Percentiles rank a stretch among this genome's conserved stretches.
These are phyloP conservation scores for Euplexia lucipara DNA, from an alignment of 2,888 invertebrate genomes.

Conservation along the genomic window DNA sequence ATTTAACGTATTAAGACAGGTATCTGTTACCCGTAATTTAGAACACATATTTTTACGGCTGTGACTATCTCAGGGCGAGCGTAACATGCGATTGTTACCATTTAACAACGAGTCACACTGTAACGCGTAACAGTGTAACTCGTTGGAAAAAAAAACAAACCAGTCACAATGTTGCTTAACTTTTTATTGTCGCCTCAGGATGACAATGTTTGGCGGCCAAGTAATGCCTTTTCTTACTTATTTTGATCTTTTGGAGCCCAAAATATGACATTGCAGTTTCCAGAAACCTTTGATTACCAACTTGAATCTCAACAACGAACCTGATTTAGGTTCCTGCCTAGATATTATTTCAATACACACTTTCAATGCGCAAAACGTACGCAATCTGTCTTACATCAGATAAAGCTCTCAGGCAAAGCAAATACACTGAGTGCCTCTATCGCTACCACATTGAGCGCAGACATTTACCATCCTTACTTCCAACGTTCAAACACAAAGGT, in stretches of 20 bases:
- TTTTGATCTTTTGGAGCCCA: not conserved
- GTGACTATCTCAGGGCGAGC: too few relatives aligned
- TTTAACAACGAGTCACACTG: too few relatives aligned
- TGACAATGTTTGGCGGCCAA: too few relatives aligned
- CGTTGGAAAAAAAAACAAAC: too few relatives aligned
- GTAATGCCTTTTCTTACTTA: too few relatives aligned
- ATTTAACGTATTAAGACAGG: too few relatives aligned
- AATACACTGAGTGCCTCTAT: constrained; percentile 60
- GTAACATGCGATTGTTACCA: too few relatives aligned
- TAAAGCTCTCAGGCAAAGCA: constrained; percentile 53
- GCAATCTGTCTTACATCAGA: constrained; percentile 52
- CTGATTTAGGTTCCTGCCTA: constrained; percentile 14
- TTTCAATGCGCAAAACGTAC: constrained; percentile 12
- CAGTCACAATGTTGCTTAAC: too few relatives aligned
- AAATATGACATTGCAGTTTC: not conserved
- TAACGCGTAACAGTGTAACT: too few relatives aligned
- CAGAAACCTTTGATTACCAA: not conserved
- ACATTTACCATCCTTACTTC: constrained; percentile 52
- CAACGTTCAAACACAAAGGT: constrained; percentile 38
- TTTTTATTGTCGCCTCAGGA: too few relatives aligned
- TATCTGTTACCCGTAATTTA: too few relatives aligned
- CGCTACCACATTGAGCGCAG: constrained; percentile 48
- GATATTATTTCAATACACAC: constrained; percentile 12
- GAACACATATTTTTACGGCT: too few relatives aligned
- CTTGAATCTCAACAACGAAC: not conserved